Base-by-base conservation (phyloP, 1,140 invertebrate genomes). In the Stenopsyche tienmushanensis region DNA sequence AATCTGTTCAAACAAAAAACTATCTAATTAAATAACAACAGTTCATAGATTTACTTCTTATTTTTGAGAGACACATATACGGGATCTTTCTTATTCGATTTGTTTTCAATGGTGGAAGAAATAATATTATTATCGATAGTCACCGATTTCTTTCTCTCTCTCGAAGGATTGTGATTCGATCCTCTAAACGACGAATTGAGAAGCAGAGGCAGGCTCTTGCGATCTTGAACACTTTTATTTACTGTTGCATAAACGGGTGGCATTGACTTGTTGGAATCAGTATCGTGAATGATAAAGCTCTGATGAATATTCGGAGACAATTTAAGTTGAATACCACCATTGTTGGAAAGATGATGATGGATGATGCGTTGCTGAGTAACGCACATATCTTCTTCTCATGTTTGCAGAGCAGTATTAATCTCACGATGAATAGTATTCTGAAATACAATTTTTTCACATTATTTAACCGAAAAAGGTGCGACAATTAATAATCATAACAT, bases 351-450 rank as follows among this genome's bases (percentile, higher is more conserved):
- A 44, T 65, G 53, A 3, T 57, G 53, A 17, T 54, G 20, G 50
- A 5, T 49, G 23, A 9, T 64, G 63, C 67, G 67, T 59, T 69
- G 67, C 25, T 60, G 25, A 15, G 18, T 25, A 50, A 63, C 67
- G 67, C 63, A 57, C 13, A 15, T 9, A 24, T 69, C 73, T 72
- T 72, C 72, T 71, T 80, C 81, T 90, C 87, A 90, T 82, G 89
- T 89, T 76, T 90, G 88, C 74, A 90, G 72, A 71, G 89, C 88
- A 52, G 88, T 88, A 72, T 84, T 86, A 68, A 94, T 88, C 84
- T 93, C 91, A 77, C 88, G 86, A 79, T 93, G 91, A 76, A 94
- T 90, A 65, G 86, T 79, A n/a, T 72, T 74, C 79, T 81, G 76
- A 39, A 64, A 64, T n/a, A 24, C n/a, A n/a, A n/a, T n/a, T n/a